phyloP scores from a whole-genome alignment of 2,113 vertebrate genomes.

The Hemibagrus wyckioides region DNA sequence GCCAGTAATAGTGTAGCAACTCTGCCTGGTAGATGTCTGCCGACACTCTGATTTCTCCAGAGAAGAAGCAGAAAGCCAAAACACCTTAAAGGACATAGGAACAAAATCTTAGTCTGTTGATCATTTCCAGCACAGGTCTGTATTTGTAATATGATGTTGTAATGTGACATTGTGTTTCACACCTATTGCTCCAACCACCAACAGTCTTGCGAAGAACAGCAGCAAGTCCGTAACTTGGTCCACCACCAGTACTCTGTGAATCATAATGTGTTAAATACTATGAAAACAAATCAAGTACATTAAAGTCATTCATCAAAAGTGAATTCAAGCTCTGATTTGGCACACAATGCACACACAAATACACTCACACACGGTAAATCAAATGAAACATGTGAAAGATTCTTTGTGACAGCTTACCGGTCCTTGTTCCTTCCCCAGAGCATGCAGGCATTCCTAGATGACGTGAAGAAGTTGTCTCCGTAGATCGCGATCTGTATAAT shows the following conservation, averaged over 20 bases:
- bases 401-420: not conserved
- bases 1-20: not conserved
- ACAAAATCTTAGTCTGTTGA: not conserved
- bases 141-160: not conserved
- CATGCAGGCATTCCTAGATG: not conserved
- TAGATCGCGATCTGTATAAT: not conserved
- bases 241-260: not conserved
- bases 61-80: not conserved
- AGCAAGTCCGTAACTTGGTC: not conserved
- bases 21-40: not conserved
- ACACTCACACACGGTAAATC: not conserved
- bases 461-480: not conserved
- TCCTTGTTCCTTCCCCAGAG: not conserved
- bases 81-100: slow-evolving; percentile 14
- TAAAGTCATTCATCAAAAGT: not conserved
- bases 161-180: not conserved
- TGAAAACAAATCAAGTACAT: not conserved
- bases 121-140: not conserved
- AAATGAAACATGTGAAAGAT: not conserved
- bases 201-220: not conserved
- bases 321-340: not conserved
- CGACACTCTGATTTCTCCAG: not conserved
- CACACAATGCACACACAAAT: not conserved
- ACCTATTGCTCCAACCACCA: not conserved
- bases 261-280: not conserved